Evolutionary conservation across 2,797 vertebrate genomes (phyloP).

Genomic region (Eupleurogrammus muticus): DNA sequence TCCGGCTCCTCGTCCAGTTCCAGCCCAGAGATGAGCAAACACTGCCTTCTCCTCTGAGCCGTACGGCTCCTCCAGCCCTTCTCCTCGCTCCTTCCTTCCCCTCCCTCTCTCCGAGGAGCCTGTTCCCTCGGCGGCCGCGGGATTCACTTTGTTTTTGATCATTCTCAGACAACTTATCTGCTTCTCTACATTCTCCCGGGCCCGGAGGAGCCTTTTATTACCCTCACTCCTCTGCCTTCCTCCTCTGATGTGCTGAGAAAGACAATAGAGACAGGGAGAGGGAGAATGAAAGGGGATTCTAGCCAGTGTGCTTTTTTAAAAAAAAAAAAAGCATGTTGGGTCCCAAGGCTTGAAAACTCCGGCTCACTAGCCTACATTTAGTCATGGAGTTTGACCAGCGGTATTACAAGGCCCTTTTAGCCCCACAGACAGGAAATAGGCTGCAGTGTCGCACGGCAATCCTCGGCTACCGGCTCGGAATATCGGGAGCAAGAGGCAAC

Average conservation of each 20-base stretch:
- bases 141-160: slow-evolving; percentile 83
- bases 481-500: slow-evolving; percentile 4
- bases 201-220: slow-evolving; percentile 80
- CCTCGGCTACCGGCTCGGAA: slow-evolving; percentile 17
- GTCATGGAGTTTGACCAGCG: slow-evolving; percentile 52
- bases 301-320: slow-evolving; percentile 64
- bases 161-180: slow-evolving; percentile 81
- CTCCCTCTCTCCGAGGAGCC: slow-evolving; percentile 55
- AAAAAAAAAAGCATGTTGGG: slow-evolving; percentile 59
- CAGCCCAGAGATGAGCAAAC: slow-evolving; percentile 59
- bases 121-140: slow-evolving; percentile 70
- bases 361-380: slow-evolving; percentile 37
- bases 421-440: slow-evolving; percentile 26
- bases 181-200: slow-evolving; percentile 72
- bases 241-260: slow-evolving; percentile 78
- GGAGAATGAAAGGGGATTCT: slow-evolving; percentile 64
- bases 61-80: slow-evolving; percentile 39
- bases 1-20: slow-evolving; percentile 31
- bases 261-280: slow-evolving; percentile 67
- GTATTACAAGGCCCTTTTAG: slow-evolving; percentile 38
- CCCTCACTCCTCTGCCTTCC: slow-evolving; percentile 65
- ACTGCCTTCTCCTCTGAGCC: slow-evolving; percentile 43
- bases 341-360: slow-evolving; percentile 51
- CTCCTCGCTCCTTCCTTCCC: slow-evolving; percentile 19
- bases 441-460: slow-evolving; percentile 31